Conservation (phyloP, 2,113 vertebrate species). For the Megaleporinus macrocephalus region DNA sequence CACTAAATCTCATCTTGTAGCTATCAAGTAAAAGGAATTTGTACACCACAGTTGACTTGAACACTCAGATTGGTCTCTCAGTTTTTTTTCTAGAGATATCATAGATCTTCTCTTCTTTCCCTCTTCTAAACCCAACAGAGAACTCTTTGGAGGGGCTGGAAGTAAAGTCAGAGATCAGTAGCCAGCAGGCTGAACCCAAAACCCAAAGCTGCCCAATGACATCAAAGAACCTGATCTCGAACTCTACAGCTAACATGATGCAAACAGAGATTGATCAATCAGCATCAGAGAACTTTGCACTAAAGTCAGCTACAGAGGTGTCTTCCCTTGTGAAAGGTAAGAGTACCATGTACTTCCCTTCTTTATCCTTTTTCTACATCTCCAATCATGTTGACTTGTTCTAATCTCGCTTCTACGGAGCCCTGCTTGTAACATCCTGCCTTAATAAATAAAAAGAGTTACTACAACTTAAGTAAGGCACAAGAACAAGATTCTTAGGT, state of each 20-base stretch:
- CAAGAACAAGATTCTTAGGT: no score
- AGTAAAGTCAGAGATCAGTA: neutral
- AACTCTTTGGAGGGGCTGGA: neutral
- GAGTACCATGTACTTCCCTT: neutral
- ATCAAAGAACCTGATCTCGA: neutral
- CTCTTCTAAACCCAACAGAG: neutral
- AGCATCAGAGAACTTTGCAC: neutral
- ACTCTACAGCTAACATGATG: neutral
- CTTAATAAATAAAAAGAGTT: no score
- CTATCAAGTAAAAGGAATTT: neutral
- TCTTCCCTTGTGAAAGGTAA: slow-evolving; percentile 5
- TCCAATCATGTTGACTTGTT: no score
- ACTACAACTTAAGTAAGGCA: no score
- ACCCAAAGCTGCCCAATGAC: neutral
- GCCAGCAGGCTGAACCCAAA: neutral
- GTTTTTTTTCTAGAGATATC: neutral
- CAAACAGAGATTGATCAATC: neutral
- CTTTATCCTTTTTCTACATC: no score
- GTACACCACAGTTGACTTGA: neutral
- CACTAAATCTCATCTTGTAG: neutral
- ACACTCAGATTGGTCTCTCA: neutral
- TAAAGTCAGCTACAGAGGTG: neutral
- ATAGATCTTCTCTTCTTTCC: neutral
- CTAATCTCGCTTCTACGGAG: no score
- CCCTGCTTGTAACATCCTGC: no score